Conservation (phyloP, 2,797 vertebrate species). For the Falco berigora region DNA sequence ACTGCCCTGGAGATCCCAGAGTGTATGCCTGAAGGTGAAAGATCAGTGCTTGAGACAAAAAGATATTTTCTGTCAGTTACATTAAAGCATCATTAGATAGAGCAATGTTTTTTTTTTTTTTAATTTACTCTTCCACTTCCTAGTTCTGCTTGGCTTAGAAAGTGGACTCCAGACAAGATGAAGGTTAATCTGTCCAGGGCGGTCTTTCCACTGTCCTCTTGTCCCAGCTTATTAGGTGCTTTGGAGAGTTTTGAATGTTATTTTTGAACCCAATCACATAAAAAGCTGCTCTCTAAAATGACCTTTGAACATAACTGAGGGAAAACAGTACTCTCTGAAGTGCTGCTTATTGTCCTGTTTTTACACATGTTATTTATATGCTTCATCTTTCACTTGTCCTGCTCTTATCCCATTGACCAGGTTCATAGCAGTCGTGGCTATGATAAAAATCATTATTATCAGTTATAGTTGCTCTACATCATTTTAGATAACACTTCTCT, state of each 20-base stretch:
- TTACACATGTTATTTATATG: constrained; percentile 26
- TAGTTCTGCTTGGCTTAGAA: constrained; percentile 38
- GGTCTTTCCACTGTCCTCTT: not conserved
- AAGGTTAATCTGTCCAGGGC: not conserved
- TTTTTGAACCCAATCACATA: not conserved
- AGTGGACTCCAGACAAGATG: not conserved
- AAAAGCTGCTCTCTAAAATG: not conserved
- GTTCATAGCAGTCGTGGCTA: not conserved
- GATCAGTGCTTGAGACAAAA: constrained; percentile 41
- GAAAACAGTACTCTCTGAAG: not conserved
- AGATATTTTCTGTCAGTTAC: constrained; percentile 33
- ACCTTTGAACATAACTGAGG: not conserved
- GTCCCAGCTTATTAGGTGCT: not conserved
- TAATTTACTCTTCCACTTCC: not conserved
- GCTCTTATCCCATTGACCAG: constrained; percentile 28
- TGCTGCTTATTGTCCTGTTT: not conserved
- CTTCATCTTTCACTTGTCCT: constrained; percentile 39
- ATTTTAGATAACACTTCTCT: not conserved
- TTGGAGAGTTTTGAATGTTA: not conserved
- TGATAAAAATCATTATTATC: constrained; percentile 18
- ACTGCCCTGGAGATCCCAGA: not conserved
- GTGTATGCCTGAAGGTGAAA: not conserved
- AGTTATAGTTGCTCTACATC: not conserved
- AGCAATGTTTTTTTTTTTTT: not conserved
- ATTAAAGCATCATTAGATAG: constrained; percentile 1